Base-by-base conservation (phyloP, 2,113 vertebrate species). In the Peucedramus taeniatus region DNA sequence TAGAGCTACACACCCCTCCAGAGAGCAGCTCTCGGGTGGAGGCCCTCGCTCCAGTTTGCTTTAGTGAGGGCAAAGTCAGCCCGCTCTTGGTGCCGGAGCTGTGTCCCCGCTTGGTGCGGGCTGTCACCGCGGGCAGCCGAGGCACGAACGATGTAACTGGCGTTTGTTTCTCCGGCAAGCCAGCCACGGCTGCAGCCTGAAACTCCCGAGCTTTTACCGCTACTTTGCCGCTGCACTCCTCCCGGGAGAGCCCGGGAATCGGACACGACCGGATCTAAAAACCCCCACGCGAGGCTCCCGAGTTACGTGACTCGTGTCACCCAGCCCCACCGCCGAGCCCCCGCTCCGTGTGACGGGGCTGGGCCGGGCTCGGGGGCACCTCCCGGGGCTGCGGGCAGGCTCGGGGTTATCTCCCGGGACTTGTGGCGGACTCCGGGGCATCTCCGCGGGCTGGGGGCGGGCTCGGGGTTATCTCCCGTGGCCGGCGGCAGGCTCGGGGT, bases 21-120 rank as follows among this genome's bases (percentile, higher is more conserved):
- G 45, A 12, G 19, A n/a, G 20, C 56, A 21, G 78, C 5, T 0
- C 5, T 27, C 5, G 56, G 45, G 22, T 17, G 60, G 47, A 45
- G 30, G 21, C 23, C 28, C 9, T 39, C 11, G 31, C 7, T 78
- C 19, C 37, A 1, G 19, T 54, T 75, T 28, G 59, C 47, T 54
- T 17, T 27, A 37, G n/a, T 1, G 74, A 39, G 61, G 88, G 69
- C 71, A 30, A 39, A 95, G 49, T 21, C 26, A 44, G 39, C 7
- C 49, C 40, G 72, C 8, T 75, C 50, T 16, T 11, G 60, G 65
- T 80, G 68, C 69, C 7, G 4, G 31, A 15, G 39, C 2, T 3
- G 3, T 0, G 9, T 31, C 31, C 53, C n/a, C 0, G 4, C 1
- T 4, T 40, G 75, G 33, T 26, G 54, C 44, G 3, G 35, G 4